phyloP scores from a whole-genome alignment of 1,140 invertebrate species.

The Tribolium madens region DNA sequence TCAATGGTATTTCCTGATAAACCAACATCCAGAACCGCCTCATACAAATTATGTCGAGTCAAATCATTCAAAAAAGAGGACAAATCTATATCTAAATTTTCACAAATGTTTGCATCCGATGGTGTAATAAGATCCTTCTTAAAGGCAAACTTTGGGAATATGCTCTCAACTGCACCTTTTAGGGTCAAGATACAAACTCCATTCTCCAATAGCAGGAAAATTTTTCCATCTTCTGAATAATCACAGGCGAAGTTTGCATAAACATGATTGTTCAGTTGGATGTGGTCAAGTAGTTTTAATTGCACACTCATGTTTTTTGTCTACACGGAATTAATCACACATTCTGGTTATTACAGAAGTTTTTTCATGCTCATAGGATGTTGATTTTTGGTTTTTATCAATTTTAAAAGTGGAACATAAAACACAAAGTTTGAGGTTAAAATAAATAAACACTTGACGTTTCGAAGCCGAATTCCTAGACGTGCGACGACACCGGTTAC shows the following conservation, averaged over 20 bases:
- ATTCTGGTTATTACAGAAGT: neutral
- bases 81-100: conserved; percentile 32
- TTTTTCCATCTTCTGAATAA: conserved; percentile 43
- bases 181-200: conserved; percentile 36
- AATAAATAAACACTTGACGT: no score
- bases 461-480: no score
- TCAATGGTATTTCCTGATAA: conserved; percentile 4
- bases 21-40: conserved; percentile 20
- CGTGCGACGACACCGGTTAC: no score
- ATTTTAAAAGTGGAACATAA: no score
- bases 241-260: conserved; percentile 42
- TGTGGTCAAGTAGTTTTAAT: conserved; percentile 24
- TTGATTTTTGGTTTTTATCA: no score
- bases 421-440: no score
- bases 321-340: neutral
- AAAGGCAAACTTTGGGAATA: conserved; percentile 36
- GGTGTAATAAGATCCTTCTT: conserved; percentile 22
- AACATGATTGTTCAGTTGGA: conserved; percentile 32
- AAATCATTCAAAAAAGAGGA: conserved; percentile 5
- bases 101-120: conserved; percentile 8
- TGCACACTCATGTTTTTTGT: conserved; percentile 8
- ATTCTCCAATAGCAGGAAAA: conserved; percentile 39
- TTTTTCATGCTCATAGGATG: neutral
- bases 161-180: neutral
- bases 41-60: conserved; percentile 7